phyloP scores from a whole-genome alignment of 2,888 invertebrate genomes.

The Mesorhabditis sp. region DNA sequence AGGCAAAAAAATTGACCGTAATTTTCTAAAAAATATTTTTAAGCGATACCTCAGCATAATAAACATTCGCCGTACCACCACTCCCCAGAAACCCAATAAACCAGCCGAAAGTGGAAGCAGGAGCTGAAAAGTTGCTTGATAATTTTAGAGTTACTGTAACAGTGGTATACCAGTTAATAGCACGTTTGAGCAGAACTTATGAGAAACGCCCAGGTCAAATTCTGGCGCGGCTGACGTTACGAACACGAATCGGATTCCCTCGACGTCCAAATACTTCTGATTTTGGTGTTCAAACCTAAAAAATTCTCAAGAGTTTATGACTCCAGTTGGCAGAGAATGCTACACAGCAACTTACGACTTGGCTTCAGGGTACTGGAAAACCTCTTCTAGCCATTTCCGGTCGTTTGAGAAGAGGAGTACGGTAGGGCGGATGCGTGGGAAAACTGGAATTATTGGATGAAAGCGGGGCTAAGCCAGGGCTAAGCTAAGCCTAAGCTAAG shows the following conservation, averaged over 20 bases:
- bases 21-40: not conserved
- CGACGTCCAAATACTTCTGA: not conserved
- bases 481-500: no score
- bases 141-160: not conserved
- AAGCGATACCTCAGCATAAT: not conserved
- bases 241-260: not conserved
- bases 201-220: not conserved
- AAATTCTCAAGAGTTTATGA: not conserved
- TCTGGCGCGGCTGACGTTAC: not conserved
- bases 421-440: not conserved
- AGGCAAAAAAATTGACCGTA: no score
- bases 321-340: no score
- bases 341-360: not conserved
- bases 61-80: not conserved
- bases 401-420: not conserved
- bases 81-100: slow-evolving; percentile 4
- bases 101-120: slow-evolving; percentile 1
- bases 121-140: not conserved
- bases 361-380: not conserved
- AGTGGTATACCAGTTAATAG: not conserved
- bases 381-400: slow-evolving; percentile 6
- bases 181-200: not conserved
- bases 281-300: not conserved
- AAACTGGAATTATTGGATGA: not conserved
- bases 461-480: not conserved